Conservation (phyloP, 2,113 vertebrate genomes). For the Vimba vimba region DNA sequence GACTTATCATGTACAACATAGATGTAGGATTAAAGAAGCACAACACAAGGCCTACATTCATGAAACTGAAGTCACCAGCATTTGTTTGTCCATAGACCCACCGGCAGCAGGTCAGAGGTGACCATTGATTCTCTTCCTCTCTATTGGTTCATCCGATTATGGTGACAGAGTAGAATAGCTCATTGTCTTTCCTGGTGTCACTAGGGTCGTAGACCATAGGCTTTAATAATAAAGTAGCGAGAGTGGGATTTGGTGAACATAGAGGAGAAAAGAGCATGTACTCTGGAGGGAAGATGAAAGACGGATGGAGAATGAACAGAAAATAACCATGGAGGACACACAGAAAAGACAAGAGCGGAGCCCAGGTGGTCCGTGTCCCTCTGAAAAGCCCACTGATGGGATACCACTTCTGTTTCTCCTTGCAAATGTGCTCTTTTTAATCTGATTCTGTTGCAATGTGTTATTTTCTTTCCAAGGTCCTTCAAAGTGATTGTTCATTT, state of each 20-base stretch:
- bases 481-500: constrained; percentile 41
- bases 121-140: neutral
- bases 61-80: neutral
- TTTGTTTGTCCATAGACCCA: constrained; percentile 23
- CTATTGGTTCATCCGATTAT: constrained; percentile 5
- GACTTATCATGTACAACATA: neutral
- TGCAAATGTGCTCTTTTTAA: constrained; percentile 24
- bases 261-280: constrained; percentile 25
- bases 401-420: neutral
- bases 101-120: neutral
- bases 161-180: constrained; percentile 34
- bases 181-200: constrained; percentile 46
- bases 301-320: constrained; percentile 37
- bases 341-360: constrained; percentile 4
- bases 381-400: constrained; percentile 34
- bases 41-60: constrained; percentile 5
- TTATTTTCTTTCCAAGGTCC: constrained; percentile 24
- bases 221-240: constrained; percentile 49
- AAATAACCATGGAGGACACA: constrained; percentile 35
- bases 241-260: constrained; percentile 28
- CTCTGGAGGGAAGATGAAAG: constrained; percentile 51
- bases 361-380: constrained; percentile 43
- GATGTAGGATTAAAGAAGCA: neutral
- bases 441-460: neutral
- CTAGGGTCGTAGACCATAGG: constrained; percentile 30